Evolutionary conservation across 2,797 vertebrate species (phyloP), one percentile per base, ranked within the genome.

Genomic region (Siniperca scherzeri): DNA sequence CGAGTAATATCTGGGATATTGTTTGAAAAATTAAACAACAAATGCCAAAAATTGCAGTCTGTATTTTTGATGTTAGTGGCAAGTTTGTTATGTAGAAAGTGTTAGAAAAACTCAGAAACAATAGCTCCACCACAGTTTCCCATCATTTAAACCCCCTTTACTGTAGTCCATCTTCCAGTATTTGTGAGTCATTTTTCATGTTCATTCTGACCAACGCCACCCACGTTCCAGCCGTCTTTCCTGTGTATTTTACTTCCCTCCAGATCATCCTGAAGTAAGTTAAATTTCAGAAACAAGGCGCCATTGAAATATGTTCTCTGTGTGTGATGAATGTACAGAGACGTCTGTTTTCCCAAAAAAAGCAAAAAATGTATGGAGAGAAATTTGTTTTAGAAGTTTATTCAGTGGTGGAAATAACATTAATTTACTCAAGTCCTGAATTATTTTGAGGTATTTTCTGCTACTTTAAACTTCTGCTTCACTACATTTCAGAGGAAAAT

Each of bases 131-230:
- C 40, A 7, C 50, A 33, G 30, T 62, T 62, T 56, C 48, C 36
- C 16, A 1, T 62, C 46, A 62, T 68, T 48, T 60, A 44, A 74
- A 55, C 46, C 2, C 16, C 27, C 7, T 12, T n/a, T 17, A 17
- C 22, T 52, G n/a, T 6, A 38, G 62, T 21, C 13, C 13, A 70
- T 64, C 60, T 55, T 56, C 66, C 71, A 59, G 68, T n/a, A 61
- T 53, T 5, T 16, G 5, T 81, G 81, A 87, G 40, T 84, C 72
- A 81, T 82, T 70, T 66, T 73, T 85, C 76, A 27, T 68, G 77
- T 53, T 61, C 16, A 3, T 59, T 75, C 52, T 61, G 65, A 75
- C 70, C 22, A 36, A 50, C 36, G 21, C 68, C 82, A 8, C 74
- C 77, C 74, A 85, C 74, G 4, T 53, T 62, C 30, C 22, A 48